Evolutionary conservation across 2,888 invertebrate genomes (phyloP).

Genomic region (Altica lythri): DNA sequence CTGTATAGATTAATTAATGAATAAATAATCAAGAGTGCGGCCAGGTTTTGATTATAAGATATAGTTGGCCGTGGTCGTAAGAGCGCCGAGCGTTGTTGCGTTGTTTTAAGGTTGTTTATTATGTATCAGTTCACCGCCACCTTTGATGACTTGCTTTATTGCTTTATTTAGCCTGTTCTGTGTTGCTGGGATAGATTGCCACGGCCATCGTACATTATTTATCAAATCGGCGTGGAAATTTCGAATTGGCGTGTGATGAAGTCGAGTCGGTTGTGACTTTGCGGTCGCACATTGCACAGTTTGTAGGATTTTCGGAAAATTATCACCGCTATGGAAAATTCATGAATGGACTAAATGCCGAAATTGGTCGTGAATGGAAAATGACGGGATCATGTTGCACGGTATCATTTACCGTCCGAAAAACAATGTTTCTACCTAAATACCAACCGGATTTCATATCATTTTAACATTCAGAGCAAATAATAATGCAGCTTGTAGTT

Average conservation of each 20-base stretch:
- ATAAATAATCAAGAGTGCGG: slow-evolving; percentile 56
- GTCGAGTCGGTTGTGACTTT: slow-evolving; percentile 12
- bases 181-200: slow-evolving; percentile 28
- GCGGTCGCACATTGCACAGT: slow-evolving; percentile 3
- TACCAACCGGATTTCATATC: no score
- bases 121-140: slow-evolving; percentile 50
- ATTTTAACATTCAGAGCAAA: no score
- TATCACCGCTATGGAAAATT: slow-evolving; percentile 6
- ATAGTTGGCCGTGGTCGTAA: slow-evolving; percentile 48
- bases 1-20: slow-evolving; percentile 59
- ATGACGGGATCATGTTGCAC: no score
- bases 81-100: slow-evolving; percentile 42
- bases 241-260: slow-evolving; percentile 23
- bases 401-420: no score
- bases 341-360: slow-evolving; percentile 9
- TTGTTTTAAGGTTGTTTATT: slow-evolving; percentile 53
- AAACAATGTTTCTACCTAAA: no score
- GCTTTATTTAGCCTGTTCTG: slow-evolving; percentile 35
- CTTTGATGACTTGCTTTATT: slow-evolving; percentile 48
- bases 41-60: slow-evolving; percentile 56
- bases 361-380: slow-evolving; percentile 2
- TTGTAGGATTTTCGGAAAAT: slow-evolving; percentile 7
- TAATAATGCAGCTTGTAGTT: no score
- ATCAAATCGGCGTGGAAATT: slow-evolving; percentile 28
- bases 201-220: slow-evolving; percentile 25